Evolutionary conservation across 2,113 vertebrate genomes (phyloP), one percentile per base, ranked within the genome.

Genomic region (Amblyopsis rosae): DNA sequence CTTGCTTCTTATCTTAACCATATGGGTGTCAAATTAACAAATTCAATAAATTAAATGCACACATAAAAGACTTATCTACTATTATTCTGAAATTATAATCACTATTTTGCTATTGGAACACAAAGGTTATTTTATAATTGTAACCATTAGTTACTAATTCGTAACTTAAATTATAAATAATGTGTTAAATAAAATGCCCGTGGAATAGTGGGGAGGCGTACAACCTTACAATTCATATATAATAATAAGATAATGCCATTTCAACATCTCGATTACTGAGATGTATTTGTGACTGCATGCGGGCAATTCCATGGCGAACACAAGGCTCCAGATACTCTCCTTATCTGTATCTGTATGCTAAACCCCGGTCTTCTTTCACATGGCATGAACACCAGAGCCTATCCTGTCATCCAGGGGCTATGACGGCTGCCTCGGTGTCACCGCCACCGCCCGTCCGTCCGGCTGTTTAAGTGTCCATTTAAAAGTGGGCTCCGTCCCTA

Each of bases 381-480:
- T 68, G 80, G 65, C 65, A 63, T 65, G 60, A 35, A 59, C 59
- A 49, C 26, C 48, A 26, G 64, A 56, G 32, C 33, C 69, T 72
- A 70, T 50, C 41, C 45, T 64, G 47, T 68, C 69, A 73, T 66
- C 56, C 55, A 0, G 26, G 16, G 33, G 51, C 66, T 75, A 17
- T 69, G 63, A 66, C 12, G 65, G 70, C 65, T 12, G 59, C 51
- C 9, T 9, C 16, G 63, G 73, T 55, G 47, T 64, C 62, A 33
- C 73, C 45, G 67, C 76, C 76, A 74, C 81, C 81, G 60, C 53
- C 82, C 81, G 63, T 55, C 69, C 76, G 51, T 70, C 70, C 66
- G 69, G 69, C 85, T 90, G 90, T 89, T 90, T 87, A 90, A 90
- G 82, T 85, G 83, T 82, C 86, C 63, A 59, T 88, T 87, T 83